Evolutionary conservation across 1,140 invertebrate species (phyloP), one percentile per base, ranked within the genome.

Genomic region (Drosophila nikananu): DNA sequence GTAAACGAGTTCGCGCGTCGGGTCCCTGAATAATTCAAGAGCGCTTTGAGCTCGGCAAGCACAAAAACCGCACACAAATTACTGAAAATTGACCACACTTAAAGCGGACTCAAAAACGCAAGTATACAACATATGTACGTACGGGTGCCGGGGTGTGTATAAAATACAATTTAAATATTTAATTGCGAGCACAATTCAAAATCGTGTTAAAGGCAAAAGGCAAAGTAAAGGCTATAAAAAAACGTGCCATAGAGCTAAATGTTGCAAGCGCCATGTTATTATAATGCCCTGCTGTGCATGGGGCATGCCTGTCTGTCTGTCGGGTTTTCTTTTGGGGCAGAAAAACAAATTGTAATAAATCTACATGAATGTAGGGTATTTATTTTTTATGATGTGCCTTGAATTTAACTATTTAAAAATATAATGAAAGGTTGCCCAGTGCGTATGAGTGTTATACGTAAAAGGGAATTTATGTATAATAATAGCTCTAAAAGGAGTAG

Each of bases 141-240:
- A 17, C 12, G 37, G 27, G 10, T 12, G 44, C 19, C 21, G 65
- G 46, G 65, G 46, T 39, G 46, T 39, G 39, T 46, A 73, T 71
- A 63, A 77, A 83, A 87, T 57, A 80, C 80, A 87, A 86, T 86
- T 86, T 86, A 74, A 86, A 89, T 86, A 86, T 86, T 89, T 86
- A 86, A 86, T 83, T 83, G 84, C 72, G 27, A 59, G 51, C 73
- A 74, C 71, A 80, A 83, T 89, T 80, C 75, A 59, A 68, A 72
- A 66, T 63, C 75, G 67, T 65, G 57, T 77, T 77, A 71, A 66
- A 67, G 71, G 71, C 72, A 61, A 77, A 68, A 65, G 37, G 21
- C 67, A 78, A 77, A 67, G 62, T 61, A 60, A 83, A 80, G 76
- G 58, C 61, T 65, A 65, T 81, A 58, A 81, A 72, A 72, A 81